A percentile compares a stretch with the other conserved stretches of the same genome.
These are phyloP conservation scores for Ptilorrhoa leucosticta DNA, from an alignment of 2,113 vertebrate species.

Conservation along the genomic window DNA sequence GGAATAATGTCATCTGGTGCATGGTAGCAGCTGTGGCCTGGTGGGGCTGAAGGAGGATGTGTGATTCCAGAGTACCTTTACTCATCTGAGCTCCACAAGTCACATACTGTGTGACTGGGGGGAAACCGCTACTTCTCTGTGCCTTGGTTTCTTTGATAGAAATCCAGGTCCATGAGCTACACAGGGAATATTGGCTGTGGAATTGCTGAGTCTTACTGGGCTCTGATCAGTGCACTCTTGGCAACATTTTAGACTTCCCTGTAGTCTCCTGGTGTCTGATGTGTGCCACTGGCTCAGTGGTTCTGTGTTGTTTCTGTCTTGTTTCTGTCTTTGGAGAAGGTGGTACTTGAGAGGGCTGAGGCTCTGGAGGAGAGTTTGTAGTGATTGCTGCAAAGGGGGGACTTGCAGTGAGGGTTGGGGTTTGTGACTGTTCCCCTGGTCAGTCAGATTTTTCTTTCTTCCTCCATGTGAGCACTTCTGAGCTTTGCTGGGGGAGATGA, in stretches of 20 bases:
- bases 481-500: not conserved
- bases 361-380: not conserved
- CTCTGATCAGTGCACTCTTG: not conserved
- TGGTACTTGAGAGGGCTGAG: not conserved
- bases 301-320: not conserved
- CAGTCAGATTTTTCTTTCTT: not conserved
- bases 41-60: not conserved
- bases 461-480: not conserved
- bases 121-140: not conserved
- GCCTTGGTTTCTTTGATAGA: not conserved
- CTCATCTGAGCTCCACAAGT: not conserved
- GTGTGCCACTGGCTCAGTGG: not conserved
- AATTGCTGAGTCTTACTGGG: not conserved
- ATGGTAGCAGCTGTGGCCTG: not conserved
- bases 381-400: not conserved
- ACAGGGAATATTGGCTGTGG: not conserved
- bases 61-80: not conserved
- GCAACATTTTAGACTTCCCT: not conserved
- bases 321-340: not conserved
- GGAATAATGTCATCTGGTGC: not conserved
- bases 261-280: not conserved
- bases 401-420: not conserved
- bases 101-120: not conserved
- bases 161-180: not conserved
- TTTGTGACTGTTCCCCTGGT: not conserved